These are phyloP conservation scores for Melinopterus prodromus DNA, from an alignment of 2,888 invertebrate species.

Conservation along the genomic window DNA sequence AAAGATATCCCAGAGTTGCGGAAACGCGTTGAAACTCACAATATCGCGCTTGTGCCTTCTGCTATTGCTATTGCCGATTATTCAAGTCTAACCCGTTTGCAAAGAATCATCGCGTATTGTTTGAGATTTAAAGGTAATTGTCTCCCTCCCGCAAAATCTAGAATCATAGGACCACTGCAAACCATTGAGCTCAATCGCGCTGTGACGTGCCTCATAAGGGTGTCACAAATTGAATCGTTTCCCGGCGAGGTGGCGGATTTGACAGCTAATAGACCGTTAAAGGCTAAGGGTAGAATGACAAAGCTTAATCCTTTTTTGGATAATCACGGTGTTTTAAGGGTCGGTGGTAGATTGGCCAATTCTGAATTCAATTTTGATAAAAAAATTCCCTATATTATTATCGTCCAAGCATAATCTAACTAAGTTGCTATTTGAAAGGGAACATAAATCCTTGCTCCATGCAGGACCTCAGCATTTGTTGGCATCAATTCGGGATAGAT, in stretches of 20 bases:
- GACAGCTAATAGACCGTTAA: not conserved
- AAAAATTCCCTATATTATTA: constrained; percentile 15
- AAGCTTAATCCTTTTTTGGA: not conserved
- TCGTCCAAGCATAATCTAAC: constrained; percentile 6
- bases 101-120: no score
- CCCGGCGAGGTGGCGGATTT: not conserved
- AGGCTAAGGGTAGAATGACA: not conserved
- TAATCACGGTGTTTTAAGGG: constrained; percentile 5
- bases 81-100: no score
- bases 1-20: no score
- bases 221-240: not conserved
- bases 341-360: constrained; percentile 15
- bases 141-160: no score
- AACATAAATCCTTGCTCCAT: not conserved
- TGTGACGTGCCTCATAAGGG: no score
- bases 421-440: constrained; percentile 16
- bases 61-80: no score
- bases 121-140: no score
- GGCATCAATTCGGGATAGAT: constrained; percentile 12
- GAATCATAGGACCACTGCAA: not conserved
- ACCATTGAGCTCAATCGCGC: not conserved
- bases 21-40: no score
- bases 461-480: constrained; percentile 16
- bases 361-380: constrained; percentile 12
- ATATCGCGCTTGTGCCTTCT: no score